Evolutionary conservation across 2,797 vertebrate genomes (phyloP).

Genomic region (Zalophus californianus): DNA sequence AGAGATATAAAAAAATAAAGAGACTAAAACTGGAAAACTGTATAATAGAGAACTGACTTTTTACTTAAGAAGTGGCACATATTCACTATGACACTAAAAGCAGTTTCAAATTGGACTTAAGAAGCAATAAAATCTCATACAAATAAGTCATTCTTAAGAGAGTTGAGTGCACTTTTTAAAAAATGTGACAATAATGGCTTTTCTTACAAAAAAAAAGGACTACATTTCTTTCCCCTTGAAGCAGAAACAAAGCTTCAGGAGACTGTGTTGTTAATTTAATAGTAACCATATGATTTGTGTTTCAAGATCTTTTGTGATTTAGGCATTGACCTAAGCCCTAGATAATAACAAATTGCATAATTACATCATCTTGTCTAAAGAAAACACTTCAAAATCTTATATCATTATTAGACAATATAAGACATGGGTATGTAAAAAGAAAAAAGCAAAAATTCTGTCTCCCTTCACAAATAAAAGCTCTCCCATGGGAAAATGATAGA

Average conservation of each 20-base stretch:
- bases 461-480: neutral
- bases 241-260: slow-evolving; percentile 13
- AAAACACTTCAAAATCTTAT: neutral
- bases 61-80: neutral
- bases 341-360: neutral
- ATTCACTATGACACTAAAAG: neutral
- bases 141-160: neutral
- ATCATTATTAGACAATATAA: neutral
- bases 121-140: neutral
- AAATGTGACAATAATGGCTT: neutral
- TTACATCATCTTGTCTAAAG: neutral
- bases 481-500: neutral
- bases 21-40: neutral
- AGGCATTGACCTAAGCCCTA: neutral
- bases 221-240: neutral
- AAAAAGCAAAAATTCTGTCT: neutral
- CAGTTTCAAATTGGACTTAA: neutral
- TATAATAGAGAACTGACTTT: neutral
- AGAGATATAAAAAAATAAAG: neutral
- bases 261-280: neutral
- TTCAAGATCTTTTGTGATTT: neutral
- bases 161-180: neutral
- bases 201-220: neutral
- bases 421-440: neutral
- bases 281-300: neutral